A percentile compares a stretch with the other conserved stretches of the same genome.
Evolutionary conservation across 2,113 vertebrate species (phyloP).

Genomic region (Chinchilla lanigera): DNA sequence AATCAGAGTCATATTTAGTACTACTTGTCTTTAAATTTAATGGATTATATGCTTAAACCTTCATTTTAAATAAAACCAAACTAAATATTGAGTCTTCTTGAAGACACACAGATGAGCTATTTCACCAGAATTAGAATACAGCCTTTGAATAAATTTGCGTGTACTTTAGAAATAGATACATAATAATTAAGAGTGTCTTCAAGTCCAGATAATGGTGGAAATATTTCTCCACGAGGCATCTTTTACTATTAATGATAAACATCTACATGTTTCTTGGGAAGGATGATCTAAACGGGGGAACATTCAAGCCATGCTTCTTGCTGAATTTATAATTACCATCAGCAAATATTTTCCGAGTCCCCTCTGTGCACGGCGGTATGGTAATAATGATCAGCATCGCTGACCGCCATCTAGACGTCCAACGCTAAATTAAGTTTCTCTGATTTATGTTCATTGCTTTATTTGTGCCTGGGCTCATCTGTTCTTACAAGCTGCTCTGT

Average conservation of each 20-base stretch:
- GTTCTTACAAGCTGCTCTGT: constrained; percentile 77
- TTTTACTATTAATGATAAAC: constrained; percentile 3
- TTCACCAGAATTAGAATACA: background rate
- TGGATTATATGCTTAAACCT: background rate
- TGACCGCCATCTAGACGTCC: constrained; percentile 67
- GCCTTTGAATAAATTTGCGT: constrained; percentile 9
- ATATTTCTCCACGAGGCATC: background rate
- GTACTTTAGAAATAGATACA: constrained; percentile 12
- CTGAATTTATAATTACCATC: constrained; percentile 64
- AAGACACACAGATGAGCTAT: background rate
- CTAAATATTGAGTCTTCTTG: constrained; percentile 44
- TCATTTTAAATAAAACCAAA: constrained; percentile 61
- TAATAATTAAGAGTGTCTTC: background rate
- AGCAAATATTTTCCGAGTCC: constrained; percentile 68
- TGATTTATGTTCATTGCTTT: constrained; percentile 80
- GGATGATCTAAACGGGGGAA: background rate
- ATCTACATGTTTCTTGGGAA: constrained; percentile 28
- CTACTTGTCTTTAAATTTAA: constrained; percentile 56
- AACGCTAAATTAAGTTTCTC: constrained; percentile 78
- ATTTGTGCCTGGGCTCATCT: constrained; percentile 69
- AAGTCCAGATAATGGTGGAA: background rate
- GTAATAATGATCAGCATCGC: constrained; percentile 58
- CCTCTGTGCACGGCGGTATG: constrained; percentile 35
- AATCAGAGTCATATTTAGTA: constrained; percentile 3
- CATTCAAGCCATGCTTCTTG: constrained; percentile 24